These are phyloP conservation scores for Datnioides undecimradiatus DNA, from an alignment of 2,113 vertebrate genomes.

Conservation along the genomic window DNA sequence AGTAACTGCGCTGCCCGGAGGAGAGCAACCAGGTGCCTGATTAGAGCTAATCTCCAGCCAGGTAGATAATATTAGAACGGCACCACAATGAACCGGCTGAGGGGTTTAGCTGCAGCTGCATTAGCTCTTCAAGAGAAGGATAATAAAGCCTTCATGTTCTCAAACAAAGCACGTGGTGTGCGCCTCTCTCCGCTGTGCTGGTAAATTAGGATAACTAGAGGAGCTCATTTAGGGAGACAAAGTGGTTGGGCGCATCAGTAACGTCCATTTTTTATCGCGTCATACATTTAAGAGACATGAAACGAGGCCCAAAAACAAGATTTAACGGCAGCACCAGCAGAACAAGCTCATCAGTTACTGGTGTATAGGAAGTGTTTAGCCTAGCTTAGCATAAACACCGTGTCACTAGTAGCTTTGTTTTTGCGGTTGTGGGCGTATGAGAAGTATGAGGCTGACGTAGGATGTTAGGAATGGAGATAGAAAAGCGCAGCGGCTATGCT, in stretches of 20 bases:
- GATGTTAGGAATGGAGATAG: background rate
- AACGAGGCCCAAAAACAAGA: background rate
- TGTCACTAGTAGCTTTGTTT: too few relatives aligned
- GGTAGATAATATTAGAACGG: slow-evolving; percentile 77
- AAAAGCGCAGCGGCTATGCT: background rate
- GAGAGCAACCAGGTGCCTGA: slow-evolving; percentile 62
- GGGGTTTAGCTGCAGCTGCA: slow-evolving; percentile 58
- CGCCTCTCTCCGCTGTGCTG: slow-evolving; percentile 4
- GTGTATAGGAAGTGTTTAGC: background rate
- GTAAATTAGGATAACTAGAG: slow-evolving; percentile 15
- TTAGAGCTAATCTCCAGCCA: slow-evolving; percentile 77
- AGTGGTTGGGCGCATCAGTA: background rate
- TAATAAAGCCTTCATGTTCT: slow-evolving; percentile 10
- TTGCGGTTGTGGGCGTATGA: background rate
- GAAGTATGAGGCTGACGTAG: background rate
- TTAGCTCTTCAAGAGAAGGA: slow-evolving; percentile 26
- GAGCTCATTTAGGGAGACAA: background rate
- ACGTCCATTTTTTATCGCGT: background rate
- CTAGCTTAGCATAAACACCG: background rate
- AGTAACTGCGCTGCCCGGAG: background rate
- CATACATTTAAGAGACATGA: background rate
- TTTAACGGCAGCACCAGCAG: background rate
- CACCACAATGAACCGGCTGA: slow-evolving; percentile 30
- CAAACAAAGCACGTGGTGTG: slow-evolving; percentile 8
- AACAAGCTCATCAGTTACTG: background rate